Evolutionary conservation across 2,888 invertebrate genomes (phyloP), one percentile per base, ranked within the genome.

Genomic region (Cephalotes varians): DNA sequence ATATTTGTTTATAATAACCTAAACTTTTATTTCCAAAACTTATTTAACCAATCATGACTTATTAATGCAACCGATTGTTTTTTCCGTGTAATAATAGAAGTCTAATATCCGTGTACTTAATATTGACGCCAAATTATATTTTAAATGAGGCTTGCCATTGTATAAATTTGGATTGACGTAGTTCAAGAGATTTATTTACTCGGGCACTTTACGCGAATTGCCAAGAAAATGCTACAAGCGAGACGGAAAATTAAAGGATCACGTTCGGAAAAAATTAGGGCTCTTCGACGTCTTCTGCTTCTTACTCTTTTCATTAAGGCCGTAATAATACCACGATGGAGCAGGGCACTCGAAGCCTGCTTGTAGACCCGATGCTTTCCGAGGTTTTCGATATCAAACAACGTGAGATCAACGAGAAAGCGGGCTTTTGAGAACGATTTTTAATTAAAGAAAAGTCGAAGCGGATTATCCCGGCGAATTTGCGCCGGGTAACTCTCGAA

Each of bases 161-260:
- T 18, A 58, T n/a, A 40, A 37, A 25, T 37, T 25, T 28, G 37
- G n/a, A 47, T 44, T 10, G 12, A 40, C n/a, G 9, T 37, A 12
- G 25, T 51, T 15, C 25, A 12, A 51, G 31, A 54, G 21, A 77
- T 40, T 56, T 12, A 21, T 47, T 76, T 15, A 15, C 18, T 10
- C 6, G 28, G 28, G 15, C 40, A 37, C n/a, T 1, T 15, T 9
- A 31, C 10, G 40, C 31, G 18, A 65, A 18, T 21, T 31, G 44
- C 40, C 34, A 34, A 40, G 44, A 34, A 40, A 47, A 47, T n/a
- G n/a, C 77, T 56, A 34, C 44, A 67, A 82, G 82, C 85, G 80
- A 74, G 87, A 64, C 73, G 44, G 71, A 60, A 85, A 87, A 83
- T 73, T 82, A 85, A 86, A 87, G 84, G 88, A 85, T 84, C 85